phyloP scores from a whole-genome alignment of 2,888 invertebrate species.

The Enoplolaimus lenunculus region DNA sequence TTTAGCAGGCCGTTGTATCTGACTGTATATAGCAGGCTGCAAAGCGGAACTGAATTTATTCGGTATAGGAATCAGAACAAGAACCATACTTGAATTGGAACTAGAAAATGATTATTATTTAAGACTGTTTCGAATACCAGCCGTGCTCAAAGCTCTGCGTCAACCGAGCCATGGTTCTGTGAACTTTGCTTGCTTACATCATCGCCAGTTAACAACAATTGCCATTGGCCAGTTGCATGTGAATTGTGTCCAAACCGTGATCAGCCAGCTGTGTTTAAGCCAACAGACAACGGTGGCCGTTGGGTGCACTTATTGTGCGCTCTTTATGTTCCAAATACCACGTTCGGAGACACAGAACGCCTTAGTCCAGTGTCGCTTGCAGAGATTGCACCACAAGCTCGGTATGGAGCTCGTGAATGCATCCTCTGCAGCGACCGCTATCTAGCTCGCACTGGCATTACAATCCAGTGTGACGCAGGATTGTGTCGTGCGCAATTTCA shows the following conservation, averaged over 20 bases:
- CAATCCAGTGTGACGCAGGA: constrained; percentile 93
- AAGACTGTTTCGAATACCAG: no score
- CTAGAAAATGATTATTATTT: no score
- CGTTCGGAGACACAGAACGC: constrained; percentile 81
- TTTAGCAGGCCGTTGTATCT: no score
- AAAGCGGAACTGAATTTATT: no score
- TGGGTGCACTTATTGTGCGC: constrained; percentile 98
- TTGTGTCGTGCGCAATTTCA: constrained; percentile 94
- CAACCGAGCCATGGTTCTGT: constrained; percentile 98
- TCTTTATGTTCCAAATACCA: constrained; percentile 87
- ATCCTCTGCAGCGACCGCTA: constrained; percentile 72
- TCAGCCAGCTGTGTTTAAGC: constrained; percentile 53
- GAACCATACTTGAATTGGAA: no score
- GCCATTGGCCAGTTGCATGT: constrained; percentile 68
- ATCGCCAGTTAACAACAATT: constrained; percentile 52
- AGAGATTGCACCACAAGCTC: constrained; percentile 79
- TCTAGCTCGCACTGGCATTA: constrained; percentile 78
- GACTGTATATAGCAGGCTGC: no score
- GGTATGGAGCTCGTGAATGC: constrained; percentile 53
- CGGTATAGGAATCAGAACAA: no score
- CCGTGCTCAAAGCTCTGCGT: constrained; percentile 38
- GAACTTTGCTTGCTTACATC: constrained; percentile 59
- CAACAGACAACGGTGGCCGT: constrained; percentile 34
- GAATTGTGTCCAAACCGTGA: constrained; percentile 81
- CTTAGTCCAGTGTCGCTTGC: constrained; percentile 77